These are phyloP conservation scores for Nowickia ferox DNA, from an alignment of 2,888 invertebrate genomes.

Conservation along the genomic window DNA sequence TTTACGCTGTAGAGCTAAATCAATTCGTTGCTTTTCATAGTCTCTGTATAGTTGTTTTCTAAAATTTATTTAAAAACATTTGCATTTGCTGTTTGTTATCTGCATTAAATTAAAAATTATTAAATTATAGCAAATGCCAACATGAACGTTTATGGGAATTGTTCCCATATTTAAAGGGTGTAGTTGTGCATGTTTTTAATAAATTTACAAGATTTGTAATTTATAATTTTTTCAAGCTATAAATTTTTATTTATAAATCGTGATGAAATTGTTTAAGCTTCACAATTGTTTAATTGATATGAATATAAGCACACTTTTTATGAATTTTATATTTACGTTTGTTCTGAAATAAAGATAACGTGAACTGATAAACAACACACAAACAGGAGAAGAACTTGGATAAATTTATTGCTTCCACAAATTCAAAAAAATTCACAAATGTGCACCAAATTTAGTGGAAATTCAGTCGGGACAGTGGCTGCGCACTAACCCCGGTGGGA, in stretches of 20 bases:
- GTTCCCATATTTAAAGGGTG: conserved; percentile 37
- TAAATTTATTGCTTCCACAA: background rate
- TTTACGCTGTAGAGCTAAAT: background rate
- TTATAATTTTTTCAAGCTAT: background rate
- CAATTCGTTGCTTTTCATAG: background rate
- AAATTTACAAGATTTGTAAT: conserved; percentile 15
- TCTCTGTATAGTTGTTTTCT: background rate
- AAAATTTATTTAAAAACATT: background rate
- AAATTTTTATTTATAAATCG: conserved; percentile 30
- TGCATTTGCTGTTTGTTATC: conserved; percentile 16
- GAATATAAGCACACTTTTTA: background rate
- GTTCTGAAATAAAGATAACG: too few species aligned
- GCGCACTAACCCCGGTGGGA: too few species aligned
- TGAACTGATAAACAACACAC: too few species aligned
- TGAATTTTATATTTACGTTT: too few species aligned
- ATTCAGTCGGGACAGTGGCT: too few species aligned
- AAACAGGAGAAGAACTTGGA: too few species aligned
- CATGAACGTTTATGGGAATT: conserved; percentile 24
- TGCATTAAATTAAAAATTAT: conserved; percentile 20
- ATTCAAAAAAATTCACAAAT: too few species aligned
- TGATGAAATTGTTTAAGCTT: conserved; percentile 30
- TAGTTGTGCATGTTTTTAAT: conserved; percentile 36
- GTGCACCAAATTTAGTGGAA: too few species aligned
- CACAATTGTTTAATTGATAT: background rate
- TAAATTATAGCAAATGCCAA: conserved; percentile 12